phyloP scores from a whole-genome alignment of 2,888 invertebrate genomes.

The Dynastes hyllus region DNA sequence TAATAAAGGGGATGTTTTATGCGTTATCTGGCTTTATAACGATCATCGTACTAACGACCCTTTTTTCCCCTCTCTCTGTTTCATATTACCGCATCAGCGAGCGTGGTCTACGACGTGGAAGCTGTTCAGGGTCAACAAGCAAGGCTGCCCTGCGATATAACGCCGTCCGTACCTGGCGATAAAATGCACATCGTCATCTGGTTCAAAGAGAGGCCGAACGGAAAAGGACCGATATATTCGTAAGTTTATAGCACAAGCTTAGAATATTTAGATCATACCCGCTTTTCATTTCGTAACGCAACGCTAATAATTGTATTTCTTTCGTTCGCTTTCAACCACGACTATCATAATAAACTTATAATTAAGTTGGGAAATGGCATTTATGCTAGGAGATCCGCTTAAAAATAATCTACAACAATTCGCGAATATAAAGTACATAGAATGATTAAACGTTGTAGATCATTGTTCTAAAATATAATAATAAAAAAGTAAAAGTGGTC shows the following conservation, averaged over 20 bases:
- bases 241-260: slow-evolving; percentile 64
- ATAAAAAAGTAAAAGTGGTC: too few relatives aligned
- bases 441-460: too few relatives aligned
- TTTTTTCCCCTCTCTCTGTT: slow-evolving; percentile 25
- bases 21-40: slow-evolving; percentile 23
- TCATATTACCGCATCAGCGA: slow-evolving; percentile 64
- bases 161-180: slow-evolving; percentile 74
- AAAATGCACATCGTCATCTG: slow-evolving; percentile 78
- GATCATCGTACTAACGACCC: slow-evolving; percentile 32
- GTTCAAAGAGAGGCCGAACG: slow-evolving; percentile 75
- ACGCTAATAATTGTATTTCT: too few relatives aligned
- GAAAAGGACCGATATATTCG: slow-evolving; percentile 77
- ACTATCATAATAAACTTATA: too few relatives aligned
- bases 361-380: too few relatives aligned
- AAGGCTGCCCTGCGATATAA: slow-evolving; percentile 77
- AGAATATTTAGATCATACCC: background rate
- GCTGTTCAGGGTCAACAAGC: slow-evolving; percentile 76
- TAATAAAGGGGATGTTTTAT: slow-evolving; percentile 41
- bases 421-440: too few relatives aligned
- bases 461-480: too few relatives aligned
- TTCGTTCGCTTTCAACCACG: too few relatives aligned
- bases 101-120: slow-evolving; percentile 69
- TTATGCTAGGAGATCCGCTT: too few relatives aligned
- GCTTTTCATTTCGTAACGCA: too few relatives aligned
- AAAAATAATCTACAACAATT: too few relatives aligned